Evolutionary conservation across 2,888 invertebrate genomes (phyloP).

Genomic region (Allophyes oxyacanthae): DNA sequence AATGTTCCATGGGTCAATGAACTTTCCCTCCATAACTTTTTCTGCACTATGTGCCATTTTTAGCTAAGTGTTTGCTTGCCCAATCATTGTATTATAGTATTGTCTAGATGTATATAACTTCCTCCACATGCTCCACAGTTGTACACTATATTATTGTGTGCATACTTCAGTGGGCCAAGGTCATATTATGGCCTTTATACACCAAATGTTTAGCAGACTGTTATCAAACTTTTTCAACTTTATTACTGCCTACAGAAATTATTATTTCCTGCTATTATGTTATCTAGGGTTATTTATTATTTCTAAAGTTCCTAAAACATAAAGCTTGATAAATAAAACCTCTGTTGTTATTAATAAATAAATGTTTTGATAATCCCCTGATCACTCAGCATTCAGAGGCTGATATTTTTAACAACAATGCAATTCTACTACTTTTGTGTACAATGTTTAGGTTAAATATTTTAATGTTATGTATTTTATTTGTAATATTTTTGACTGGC

Average conservation of each 20-base stretch:
- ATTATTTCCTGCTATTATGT: not conserved
- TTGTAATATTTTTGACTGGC: no score
- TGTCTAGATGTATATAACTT: not conserved
- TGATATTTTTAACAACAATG: no score
- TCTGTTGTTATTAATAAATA: no score
- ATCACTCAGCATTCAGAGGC: no score
- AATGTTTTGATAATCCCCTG: no score
- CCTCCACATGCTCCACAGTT: not conserved
- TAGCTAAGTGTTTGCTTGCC: not conserved
- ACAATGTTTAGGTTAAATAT: no score
- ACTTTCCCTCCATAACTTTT: conserved; percentile 76
- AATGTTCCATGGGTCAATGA: conserved; percentile 64
- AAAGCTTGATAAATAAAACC: no score
- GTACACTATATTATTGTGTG: not conserved
- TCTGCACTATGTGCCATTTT: conserved; percentile 18
- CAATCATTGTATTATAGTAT: not conserved
- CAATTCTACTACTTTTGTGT: no score
- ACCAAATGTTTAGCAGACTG: not conserved
- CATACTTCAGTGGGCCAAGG: conserved; percentile 33
- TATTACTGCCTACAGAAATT: not conserved
- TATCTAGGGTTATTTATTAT: not conserved
- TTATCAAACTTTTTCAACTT: conserved; percentile 19
- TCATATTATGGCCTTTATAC: not conserved
- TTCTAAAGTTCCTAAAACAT: no score
- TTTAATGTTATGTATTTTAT: no score